These are phyloP conservation scores for Drosophila prostipennis DNA, from an alignment of 2,888 invertebrate species.

Conservation along the genomic window DNA sequence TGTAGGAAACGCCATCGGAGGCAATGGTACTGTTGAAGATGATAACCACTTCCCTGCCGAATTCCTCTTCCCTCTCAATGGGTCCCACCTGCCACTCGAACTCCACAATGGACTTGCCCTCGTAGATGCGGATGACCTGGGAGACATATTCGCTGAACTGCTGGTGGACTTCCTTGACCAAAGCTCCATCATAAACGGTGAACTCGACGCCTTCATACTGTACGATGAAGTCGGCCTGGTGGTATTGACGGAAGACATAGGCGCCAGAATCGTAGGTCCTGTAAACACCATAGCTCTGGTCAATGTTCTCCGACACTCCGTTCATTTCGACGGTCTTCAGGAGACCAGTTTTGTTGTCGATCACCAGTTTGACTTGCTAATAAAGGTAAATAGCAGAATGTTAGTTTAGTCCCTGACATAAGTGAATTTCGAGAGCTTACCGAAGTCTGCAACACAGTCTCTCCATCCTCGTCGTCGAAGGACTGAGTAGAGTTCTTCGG, in stretches of 20 bases:
- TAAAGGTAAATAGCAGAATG: conserved; percentile 6
- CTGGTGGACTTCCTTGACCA: conserved; percentile 88
- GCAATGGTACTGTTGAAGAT: conserved; percentile 88
- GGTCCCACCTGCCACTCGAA: conserved; percentile 92
- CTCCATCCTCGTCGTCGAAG: conserved; percentile 15
- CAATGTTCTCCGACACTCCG: conserved; percentile 71
- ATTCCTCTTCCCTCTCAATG: conserved; percentile 87
- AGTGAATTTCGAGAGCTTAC: not conserved
- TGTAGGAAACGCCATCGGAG: conserved; percentile 90
- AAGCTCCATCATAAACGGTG: conserved; percentile 85
- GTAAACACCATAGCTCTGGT: conserved; percentile 90
- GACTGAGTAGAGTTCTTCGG: conserved; percentile 11
- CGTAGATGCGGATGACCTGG: conserved; percentile 89
- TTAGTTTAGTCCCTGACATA: not conserved
- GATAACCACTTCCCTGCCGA: conserved; percentile 93
- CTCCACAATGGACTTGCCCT: conserved; percentile 86
- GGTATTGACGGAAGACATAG: conserved; percentile 91
- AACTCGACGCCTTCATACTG: conserved; percentile 66
- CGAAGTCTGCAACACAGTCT: conserved; percentile 34
- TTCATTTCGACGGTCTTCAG: conserved; percentile 74
- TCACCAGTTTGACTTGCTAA: conserved; percentile 67
- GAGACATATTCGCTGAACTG: conserved; percentile 89
- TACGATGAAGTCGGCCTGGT: conserved; percentile 84
- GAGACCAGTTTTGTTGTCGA: conserved; percentile 64
- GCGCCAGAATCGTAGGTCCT: conserved; percentile 94